phyloP scores from a whole-genome alignment of 2,888 invertebrate species.

The Oscheius sp. region DNA sequence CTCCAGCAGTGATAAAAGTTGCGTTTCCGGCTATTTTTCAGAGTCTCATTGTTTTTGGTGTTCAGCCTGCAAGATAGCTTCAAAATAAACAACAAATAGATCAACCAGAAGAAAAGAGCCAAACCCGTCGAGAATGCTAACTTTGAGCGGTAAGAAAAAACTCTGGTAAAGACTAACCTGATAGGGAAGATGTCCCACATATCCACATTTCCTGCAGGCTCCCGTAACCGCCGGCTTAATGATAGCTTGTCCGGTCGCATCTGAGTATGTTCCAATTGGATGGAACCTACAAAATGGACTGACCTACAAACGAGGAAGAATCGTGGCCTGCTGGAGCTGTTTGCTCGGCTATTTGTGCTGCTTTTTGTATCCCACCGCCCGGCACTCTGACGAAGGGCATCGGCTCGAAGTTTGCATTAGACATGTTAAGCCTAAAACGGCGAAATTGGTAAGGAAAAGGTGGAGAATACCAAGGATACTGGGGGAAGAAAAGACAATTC shows the following conservation, averaged over 20 bases:
- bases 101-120: too few relatives aligned
- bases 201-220: slow-evolving; percentile 70
- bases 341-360: background rate
- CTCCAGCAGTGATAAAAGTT: too few relatives aligned
- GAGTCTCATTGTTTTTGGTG: too few relatives aligned
- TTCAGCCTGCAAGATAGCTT: too few relatives aligned
- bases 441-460: background rate
- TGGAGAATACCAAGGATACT: background rate
- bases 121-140: too few relatives aligned
- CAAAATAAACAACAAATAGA: too few relatives aligned
- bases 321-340: slow-evolving; percentile 18
- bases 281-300: background rate
- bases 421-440: slow-evolving; percentile 39
- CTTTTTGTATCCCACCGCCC: slow-evolving; percentile 40
- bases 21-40: too few relatives aligned
- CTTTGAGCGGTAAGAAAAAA: too few relatives aligned
- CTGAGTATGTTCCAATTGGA: slow-evolving; percentile 39
- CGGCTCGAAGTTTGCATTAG: slow-evolving; percentile 56
- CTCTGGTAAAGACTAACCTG: slow-evolving; percentile 58
- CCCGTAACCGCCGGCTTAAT: slow-evolving; percentile 59
- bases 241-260: slow-evolving; percentile 53
- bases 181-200: slow-evolving; percentile 76
- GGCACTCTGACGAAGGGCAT: slow-evolving; percentile 58
- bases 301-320: slow-evolving; percentile 48
- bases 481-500: background rate